Evolutionary conservation across 2,113 vertebrate genomes (phyloP).

Genomic region (Thamnaconus septentrionalis): DNA sequence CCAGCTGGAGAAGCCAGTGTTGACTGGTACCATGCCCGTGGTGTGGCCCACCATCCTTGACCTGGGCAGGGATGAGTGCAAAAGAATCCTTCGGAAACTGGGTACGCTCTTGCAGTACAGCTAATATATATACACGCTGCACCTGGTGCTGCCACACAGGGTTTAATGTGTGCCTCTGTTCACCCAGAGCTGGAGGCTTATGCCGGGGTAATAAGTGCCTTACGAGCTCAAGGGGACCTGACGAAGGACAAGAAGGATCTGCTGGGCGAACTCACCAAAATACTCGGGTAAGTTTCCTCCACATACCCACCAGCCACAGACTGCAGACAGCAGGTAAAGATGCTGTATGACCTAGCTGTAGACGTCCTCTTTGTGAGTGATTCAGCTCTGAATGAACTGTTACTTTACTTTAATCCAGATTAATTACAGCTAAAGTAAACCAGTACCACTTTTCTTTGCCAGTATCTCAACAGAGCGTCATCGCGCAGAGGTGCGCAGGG

Average conservation of each 20-base stretch:
- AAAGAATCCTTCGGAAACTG: constrained; percentile 96
- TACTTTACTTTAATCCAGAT: no score
- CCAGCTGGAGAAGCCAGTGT: constrained; percentile 79
- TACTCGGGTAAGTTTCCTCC: constrained; percentile 83
- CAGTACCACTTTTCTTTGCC: neutral
- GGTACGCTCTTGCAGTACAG: constrained; percentile 69
- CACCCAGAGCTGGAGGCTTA: constrained; percentile 94
- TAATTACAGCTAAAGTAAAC: neutral
- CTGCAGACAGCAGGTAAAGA: neutral
- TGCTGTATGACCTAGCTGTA: no score
- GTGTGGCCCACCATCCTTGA: constrained; percentile 98
- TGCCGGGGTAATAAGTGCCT: constrained; percentile 96
- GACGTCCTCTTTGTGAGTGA: no score
- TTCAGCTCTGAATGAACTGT: no score
- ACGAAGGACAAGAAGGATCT: constrained; percentile 98
- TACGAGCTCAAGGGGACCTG: constrained; percentile 96
- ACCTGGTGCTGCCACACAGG: neutral
- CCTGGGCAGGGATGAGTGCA: constrained; percentile 97
- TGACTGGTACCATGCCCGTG: constrained; percentile 89
- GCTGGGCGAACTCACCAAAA: constrained; percentile 95
- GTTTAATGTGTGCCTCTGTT: constrained; percentile 26
- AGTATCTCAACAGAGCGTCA: constrained; percentile 98
- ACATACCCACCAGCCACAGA: neutral
- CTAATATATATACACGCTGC: neutral
- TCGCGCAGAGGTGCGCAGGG: constrained; percentile 95